These are phyloP conservation scores for Trididemnum miniatum DNA, from an alignment of 23 tunicate species.

Conservation along the genomic window DNA sequence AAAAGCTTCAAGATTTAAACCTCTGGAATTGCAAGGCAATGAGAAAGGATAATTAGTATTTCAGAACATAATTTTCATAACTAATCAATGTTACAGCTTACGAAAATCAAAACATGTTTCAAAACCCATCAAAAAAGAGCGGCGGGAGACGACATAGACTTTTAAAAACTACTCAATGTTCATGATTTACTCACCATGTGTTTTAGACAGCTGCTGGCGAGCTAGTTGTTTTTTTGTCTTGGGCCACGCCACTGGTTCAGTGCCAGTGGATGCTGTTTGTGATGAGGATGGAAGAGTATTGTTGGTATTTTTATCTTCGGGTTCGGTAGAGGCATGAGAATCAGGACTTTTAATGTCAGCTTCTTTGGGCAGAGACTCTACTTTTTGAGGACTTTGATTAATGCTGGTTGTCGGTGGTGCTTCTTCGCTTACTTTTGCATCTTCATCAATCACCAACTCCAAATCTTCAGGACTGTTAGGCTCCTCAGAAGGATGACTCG, in stretches of 20 bases:
- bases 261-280: neutral
- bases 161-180: too few relatives aligned
- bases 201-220: constrained; percentile 29
- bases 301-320: neutral
- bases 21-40: too few relatives aligned
- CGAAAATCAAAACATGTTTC: too few relatives aligned
- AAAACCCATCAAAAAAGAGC: too few relatives aligned
- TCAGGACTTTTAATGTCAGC: neutral
- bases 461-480: constrained; percentile 25
- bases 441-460: constrained; percentile 51
- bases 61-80: too few relatives aligned
- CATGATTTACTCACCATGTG: neutral
- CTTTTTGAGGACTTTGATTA: neutral
- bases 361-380: neutral
- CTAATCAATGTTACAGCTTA: too few relatives aligned
- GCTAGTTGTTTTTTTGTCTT: constrained; percentile 87
- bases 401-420: neutral
- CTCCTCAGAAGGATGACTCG: neutral
- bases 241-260: constrained; percentile 48
- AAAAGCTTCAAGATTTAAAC: too few relatives aligned
- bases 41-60: too few relatives aligned
- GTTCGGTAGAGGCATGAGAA: neutral
- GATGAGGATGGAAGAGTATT: neutral
- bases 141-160: too few relatives aligned
- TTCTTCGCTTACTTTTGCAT: neutral